Conservation (phyloP, 2,113 vertebrate genomes). For the Catharus fuscescens region DNA sequence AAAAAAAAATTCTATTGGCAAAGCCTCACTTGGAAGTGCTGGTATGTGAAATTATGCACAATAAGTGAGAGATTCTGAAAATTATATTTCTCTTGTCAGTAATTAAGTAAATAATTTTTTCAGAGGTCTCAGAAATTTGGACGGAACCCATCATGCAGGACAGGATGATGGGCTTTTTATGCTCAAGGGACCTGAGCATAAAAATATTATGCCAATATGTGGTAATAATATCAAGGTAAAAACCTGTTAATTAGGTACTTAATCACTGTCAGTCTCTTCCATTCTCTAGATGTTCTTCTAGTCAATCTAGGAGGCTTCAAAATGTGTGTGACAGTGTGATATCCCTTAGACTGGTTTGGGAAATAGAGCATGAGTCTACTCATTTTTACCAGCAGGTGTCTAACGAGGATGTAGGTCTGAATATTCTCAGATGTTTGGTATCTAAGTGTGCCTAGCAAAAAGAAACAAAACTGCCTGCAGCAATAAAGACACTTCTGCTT, state of each 20-base stretch:
- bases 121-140: neutral
- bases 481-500: neutral
- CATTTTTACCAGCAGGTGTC: slow-evolving; percentile 4
- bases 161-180: neutral
- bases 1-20: neutral
- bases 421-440: neutral
- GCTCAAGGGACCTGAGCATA: neutral
- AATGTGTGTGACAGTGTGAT: neutral
- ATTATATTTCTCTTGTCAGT: neutral
- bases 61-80: neutral
- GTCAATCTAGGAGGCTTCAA: neutral
- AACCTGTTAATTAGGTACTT: neutral
- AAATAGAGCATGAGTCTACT: neutral
- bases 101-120: neutral
- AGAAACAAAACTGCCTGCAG: neutral
- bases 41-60: neutral
- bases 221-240: neutral
- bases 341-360: neutral
- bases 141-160: neutral
- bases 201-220: neutral
- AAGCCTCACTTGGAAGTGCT: neutral
- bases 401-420: neutral
- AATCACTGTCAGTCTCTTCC: neutral
- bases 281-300: neutral
- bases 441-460: neutral